phyloP scores from a whole-genome alignment of 2,797 vertebrate genomes.

The Saxicola maurus region DNA sequence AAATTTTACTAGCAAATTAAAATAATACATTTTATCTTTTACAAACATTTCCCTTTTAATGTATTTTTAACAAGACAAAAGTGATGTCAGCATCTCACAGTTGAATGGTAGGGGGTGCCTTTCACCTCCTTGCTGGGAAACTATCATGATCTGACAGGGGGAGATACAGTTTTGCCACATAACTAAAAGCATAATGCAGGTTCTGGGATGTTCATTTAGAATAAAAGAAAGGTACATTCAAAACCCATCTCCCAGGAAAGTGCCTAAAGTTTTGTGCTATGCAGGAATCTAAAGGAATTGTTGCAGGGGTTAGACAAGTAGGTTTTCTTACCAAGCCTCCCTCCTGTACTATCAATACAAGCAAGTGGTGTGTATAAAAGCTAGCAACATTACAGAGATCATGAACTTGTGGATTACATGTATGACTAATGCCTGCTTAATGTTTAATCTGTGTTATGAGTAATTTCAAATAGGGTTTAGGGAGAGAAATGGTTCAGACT shows the following conservation, averaged over 20 bases:
- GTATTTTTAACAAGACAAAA: background rate
- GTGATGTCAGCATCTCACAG: background rate
- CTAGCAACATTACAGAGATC: background rate
- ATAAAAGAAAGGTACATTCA: background rate
- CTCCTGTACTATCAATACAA: background rate
- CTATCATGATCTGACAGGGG: background rate
- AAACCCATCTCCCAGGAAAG: background rate
- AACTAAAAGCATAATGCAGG: background rate
- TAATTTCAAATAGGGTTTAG: background rate
- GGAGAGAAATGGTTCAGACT: background rate
- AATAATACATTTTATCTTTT: background rate
- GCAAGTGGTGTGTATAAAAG: background rate
- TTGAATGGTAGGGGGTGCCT: background rate
- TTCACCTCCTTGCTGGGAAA: background rate
- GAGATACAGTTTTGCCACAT: background rate
- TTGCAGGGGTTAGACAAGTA: background rate
- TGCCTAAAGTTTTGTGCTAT: background rate
- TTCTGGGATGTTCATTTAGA: background rate
- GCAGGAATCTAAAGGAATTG: background rate
- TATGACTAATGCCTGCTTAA: slow-evolving; percentile 33
- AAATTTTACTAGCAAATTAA: background rate
- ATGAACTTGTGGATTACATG: background rate
- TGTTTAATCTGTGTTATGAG: slow-evolving; percentile 23
- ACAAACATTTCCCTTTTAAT: background rate
- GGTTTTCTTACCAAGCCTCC: background rate